Conservation (phyloP, 2,888 invertebrate species). For the Himalopsyche tibetana region DNA sequence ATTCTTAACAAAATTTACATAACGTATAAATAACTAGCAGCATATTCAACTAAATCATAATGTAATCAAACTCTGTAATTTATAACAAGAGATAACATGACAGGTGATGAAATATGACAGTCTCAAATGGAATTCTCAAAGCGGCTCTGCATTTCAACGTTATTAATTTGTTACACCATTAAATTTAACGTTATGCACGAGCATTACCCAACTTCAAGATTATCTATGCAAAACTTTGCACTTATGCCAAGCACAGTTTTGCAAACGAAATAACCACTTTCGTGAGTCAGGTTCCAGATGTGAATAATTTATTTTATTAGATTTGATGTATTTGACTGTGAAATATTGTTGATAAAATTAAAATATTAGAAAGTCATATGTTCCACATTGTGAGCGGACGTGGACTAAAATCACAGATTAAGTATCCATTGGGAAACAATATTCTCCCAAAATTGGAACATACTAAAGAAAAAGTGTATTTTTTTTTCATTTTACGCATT, state of each 20-base stretch:
- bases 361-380: not conserved
- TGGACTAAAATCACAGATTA: too few relatives aligned
- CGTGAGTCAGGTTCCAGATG: not conserved
- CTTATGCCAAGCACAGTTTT: not conserved
- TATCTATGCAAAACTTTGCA: not conserved
- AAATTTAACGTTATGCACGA: not conserved
- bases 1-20: too few relatives aligned
- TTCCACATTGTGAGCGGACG: too few relatives aligned
- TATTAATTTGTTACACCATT: slow-evolving; percentile 6
- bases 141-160: not conserved
- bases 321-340: not conserved
- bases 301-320: not conserved
- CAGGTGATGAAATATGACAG: not conserved
- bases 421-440: too few relatives aligned
- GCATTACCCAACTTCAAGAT: not conserved
- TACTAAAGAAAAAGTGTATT: too few relatives aligned
- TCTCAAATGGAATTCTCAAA: slow-evolving; percentile 13
- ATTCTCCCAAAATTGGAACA: too few relatives aligned
- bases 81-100: not conserved
- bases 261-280: not conserved
- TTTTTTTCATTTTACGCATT: too few relatives aligned
- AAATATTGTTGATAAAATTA: not conserved
- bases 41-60: too few relatives aligned
- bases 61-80: not conserved
- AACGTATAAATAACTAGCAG: too few relatives aligned